Conservation (phyloP, 1,140 invertebrate genomes). For the Phthorimaea operculella region DNA sequence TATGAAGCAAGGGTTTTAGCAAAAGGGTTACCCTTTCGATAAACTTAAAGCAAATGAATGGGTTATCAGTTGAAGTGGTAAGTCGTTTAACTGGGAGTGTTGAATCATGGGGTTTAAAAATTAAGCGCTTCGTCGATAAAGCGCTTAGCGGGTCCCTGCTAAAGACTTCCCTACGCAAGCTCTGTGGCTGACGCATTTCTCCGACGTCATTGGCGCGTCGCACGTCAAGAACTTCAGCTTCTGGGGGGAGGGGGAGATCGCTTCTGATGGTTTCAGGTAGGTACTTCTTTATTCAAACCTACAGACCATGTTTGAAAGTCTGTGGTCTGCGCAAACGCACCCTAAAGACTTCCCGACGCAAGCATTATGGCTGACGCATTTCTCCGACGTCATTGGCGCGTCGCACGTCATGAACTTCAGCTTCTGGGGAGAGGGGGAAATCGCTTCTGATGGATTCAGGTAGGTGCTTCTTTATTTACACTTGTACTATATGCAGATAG, state of each 20-base stretch:
- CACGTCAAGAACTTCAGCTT: constrained; percentile 92
- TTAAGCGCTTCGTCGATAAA: no score
- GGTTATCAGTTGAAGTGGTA: no score
- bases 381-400: constrained; percentile 97
- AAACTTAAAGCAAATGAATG: no score
- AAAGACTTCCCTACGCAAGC: constrained; percentile 90
- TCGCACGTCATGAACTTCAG: constrained; percentile 91
- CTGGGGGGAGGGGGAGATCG: constrained; percentile 92
- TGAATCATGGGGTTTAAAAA: no score
- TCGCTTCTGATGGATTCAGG: constrained; percentile 68
- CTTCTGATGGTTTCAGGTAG: constrained; percentile 91
- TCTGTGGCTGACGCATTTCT: constrained; percentile 95
- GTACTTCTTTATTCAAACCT: no score
- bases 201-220: constrained; percentile 96
- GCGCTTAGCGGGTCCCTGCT: no score
- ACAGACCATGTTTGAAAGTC: constrained; percentile 91
- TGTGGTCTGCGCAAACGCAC: constrained; percentile 96
- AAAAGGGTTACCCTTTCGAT: no score
- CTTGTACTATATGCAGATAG: constrained; percentile 71
- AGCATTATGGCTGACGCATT: constrained; percentile 91
- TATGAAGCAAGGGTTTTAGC: no score
- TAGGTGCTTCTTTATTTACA: no score
- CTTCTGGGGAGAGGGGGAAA: constrained; percentile 94
- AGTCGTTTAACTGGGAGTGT: no score
- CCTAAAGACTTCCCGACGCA: constrained; percentile 94